Base-by-base conservation (phyloP, 2,888 invertebrate species). In the Orthonychiurus folsomi region DNA sequence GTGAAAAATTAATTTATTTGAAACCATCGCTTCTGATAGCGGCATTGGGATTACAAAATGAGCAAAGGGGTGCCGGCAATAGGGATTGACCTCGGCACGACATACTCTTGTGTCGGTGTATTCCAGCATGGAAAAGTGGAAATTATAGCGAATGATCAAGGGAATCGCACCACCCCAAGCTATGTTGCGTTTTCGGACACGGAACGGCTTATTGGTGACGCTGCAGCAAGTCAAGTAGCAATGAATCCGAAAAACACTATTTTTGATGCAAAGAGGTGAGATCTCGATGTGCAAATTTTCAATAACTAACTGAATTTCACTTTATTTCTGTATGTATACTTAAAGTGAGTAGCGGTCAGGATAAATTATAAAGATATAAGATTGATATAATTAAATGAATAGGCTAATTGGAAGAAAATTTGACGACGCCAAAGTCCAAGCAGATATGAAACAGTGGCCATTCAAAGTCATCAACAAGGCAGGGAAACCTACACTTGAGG, bases 191-290 rank as follows among this genome's bases (percentile, higher is more conserved):
- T 48, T n/a, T 15, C 48, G 48, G 48, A 48, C 12, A 15, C n/a
- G 12, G 48, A 48, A n/a, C 12, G 48, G 48, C 53, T 53, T 20
- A 20, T 53, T 53, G 53, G 53, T 18, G 20, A 53, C 12, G n/a
- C 12, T 12, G 53, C 53, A 9, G 20, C 18, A 53, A 18, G 18
- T 9, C 20, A 53, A 9, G 12, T 21, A 20, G 53, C 15, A 18
- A 15, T 12, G 48, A 48, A 48, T 48, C 48, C 48, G 15, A n/a
- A 48, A n/a, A 48, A 48, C 48, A 48, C 48, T 12, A 48, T 48
- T 48, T 48, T 15, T 48, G 84, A 85, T 73, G 74, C 71, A 59
- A 85, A 85, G 75, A 79, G 78, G 56, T 83, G n/a, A n/a, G n/a
- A n/a, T n/a, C n/a, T n/a, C n/a, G n/a, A n/a, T n/a, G n/a, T n/a